Percentiles rank a stretch among this genome's conserved stretches.
Conservation (phyloP, 2,888 invertebrate genomes). For the Oxycera nigricornis region DNA sequence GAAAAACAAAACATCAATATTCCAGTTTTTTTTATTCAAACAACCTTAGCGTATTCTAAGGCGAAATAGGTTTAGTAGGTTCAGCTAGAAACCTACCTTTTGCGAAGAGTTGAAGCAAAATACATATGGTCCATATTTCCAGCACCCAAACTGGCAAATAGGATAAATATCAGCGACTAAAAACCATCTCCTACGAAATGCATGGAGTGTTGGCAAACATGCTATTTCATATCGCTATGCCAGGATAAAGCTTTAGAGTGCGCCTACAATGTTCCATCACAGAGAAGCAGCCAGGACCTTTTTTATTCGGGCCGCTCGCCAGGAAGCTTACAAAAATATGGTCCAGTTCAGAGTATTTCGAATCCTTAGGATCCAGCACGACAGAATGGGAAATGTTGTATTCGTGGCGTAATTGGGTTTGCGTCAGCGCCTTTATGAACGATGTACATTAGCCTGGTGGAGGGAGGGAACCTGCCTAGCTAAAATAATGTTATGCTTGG, state of each 20-base stretch:
- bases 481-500: slow-evolving; percentile 8
- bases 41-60: neutral
- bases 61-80: neutral
- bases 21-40: neutral
- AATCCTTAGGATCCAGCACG: neutral
- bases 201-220: neutral
- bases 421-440: slow-evolving; percentile 28
- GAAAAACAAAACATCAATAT: neutral
- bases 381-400: slow-evolving; percentile 9
- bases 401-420: slow-evolving; percentile 17
- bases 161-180: neutral
- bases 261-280: neutral
- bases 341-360: neutral
- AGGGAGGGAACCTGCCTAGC: neutral
- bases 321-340: slow-evolving; percentile 5
- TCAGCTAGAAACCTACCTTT: neutral
- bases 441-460: slow-evolving; percentile 13
- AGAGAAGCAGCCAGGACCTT: neutral
- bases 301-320: neutral
- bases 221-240: neutral
- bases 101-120: neutral
- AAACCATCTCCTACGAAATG: neutral
- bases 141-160: neutral
- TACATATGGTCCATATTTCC: neutral
- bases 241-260: neutral